Percentiles rank a stretch among this genome's conserved stretches.
Evolutionary conservation across 2,888 invertebrate genomes (phyloP).

Genomic region (Apoda limacodes): DNA sequence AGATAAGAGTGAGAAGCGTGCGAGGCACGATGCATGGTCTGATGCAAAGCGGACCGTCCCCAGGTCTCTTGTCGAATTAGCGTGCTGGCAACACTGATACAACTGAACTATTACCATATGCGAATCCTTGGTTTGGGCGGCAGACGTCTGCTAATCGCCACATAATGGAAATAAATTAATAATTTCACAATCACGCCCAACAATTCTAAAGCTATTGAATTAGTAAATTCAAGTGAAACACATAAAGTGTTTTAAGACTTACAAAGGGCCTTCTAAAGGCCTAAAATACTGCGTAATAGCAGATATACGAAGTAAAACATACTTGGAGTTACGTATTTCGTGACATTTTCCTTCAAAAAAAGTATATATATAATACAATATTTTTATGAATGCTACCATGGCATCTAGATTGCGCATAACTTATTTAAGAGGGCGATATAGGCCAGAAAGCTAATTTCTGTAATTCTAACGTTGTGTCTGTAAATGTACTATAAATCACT

Average conservation of each 20-base stretch:
- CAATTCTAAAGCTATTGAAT: slow-evolving; percentile 22
- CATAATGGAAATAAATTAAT: slow-evolving; percentile 68
- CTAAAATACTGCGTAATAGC: too few species aligned
- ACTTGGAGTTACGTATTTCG: too few species aligned
- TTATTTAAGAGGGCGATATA: too few species aligned
- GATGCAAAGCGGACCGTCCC: slow-evolving; percentile 53
- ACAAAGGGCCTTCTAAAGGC: too few species aligned
- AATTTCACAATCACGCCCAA: slow-evolving; percentile 40
- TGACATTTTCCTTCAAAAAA: too few species aligned
- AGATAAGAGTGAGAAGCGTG: slow-evolving; percentile 53
- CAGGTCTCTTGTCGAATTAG: slow-evolving; percentile 41
- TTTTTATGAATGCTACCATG: too few species aligned
- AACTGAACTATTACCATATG: slow-evolving; percentile 81
- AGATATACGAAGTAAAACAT: too few species aligned
- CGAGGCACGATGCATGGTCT: slow-evolving; percentile 58
- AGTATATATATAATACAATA: too few species aligned
- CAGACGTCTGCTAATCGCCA: slow-evolving; percentile 77
- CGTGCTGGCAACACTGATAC: slow-evolving; percentile 48
- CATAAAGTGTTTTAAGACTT: background rate
- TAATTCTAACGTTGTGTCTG: too few species aligned
- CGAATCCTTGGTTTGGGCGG: slow-evolving; percentile 91
- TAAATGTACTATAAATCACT: too few species aligned
- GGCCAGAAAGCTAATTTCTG: too few species aligned
- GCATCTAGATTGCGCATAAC: too few species aligned
- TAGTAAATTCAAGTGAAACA: background rate